A percentile compares a stretch with the other conserved stretches of the same genome.
phyloP scores from a whole-genome alignment of 2,113 vertebrate genomes.

The Glaucomys volans region DNA sequence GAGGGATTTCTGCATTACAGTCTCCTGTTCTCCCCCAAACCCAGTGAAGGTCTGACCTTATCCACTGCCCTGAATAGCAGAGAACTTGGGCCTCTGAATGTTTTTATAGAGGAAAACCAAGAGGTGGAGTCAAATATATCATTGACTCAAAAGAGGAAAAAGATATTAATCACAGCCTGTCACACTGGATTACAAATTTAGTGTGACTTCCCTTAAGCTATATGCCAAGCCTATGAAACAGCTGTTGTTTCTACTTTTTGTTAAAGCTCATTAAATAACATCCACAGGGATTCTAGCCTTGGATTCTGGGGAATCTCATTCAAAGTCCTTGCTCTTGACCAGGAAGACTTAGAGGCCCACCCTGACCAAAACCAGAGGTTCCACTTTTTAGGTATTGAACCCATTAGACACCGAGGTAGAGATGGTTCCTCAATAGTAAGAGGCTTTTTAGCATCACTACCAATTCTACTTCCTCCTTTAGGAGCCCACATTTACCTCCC shows the following conservation, averaged over 20 bases:
- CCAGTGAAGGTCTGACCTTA: neutral
- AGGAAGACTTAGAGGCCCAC: neutral
- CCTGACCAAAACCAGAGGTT: neutral
- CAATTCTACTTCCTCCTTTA: neutral
- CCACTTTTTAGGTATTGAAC: neutral
- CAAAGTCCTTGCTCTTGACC: neutral
- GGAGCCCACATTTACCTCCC: neutral
- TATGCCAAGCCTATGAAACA: neutral
- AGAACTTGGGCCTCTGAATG: neutral
- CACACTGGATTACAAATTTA: neutral
- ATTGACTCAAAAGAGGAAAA: neutral
- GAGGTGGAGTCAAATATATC: neutral
- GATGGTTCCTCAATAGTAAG: neutral
- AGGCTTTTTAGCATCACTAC: neutral
- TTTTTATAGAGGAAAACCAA: neutral
- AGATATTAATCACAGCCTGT: no score
- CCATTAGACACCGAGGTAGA: no score
- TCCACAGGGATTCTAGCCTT: neutral
- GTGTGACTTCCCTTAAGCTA: neutral
- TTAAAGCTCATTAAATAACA: neutral
- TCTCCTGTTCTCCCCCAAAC: no score
- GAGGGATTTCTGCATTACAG: neutral
- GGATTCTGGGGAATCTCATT: neutral
- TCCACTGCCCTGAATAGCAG: no score
- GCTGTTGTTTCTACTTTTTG: neutral